Evolutionary conservation across 2,113 vertebrate genomes (phyloP).

Genomic region (Anarhynchus alexandrinus): DNA sequence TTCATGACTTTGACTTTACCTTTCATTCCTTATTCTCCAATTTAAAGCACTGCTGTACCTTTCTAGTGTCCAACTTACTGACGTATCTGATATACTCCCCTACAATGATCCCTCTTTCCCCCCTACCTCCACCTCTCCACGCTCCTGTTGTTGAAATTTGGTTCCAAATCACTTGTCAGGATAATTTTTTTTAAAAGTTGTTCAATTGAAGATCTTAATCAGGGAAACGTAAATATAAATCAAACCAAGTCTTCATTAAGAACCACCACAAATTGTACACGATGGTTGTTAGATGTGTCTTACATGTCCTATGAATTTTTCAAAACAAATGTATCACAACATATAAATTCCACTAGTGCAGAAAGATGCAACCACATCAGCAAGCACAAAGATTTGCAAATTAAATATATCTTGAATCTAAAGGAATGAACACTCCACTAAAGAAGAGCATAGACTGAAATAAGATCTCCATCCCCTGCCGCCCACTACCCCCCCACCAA

Average conservation of each 20-base stretch:
- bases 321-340: neutral
- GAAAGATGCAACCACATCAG: neutral
- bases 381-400: neutral
- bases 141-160: neutral
- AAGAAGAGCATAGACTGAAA: neutral
- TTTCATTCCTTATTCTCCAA: neutral
- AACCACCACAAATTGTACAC: neutral
- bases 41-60: neutral
- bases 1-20: neutral
- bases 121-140: accelerated
- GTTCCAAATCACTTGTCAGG: neutral
- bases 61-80: neutral
- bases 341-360: neutral
- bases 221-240: neutral
- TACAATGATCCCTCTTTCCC: accelerated
- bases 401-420: neutral
- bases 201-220: neutral
- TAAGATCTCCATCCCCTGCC: neutral
- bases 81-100: accelerated
- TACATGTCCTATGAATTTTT: neutral
- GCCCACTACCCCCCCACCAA: no score
- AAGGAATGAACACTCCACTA: neutral
- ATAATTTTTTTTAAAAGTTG: neutral
- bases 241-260: neutral
- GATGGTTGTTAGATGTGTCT: neutral